Evolutionary conservation across 2,113 vertebrate species (phyloP), one percentile per base, ranked within the genome.

Genomic region (Taxidea taxus): DNA sequence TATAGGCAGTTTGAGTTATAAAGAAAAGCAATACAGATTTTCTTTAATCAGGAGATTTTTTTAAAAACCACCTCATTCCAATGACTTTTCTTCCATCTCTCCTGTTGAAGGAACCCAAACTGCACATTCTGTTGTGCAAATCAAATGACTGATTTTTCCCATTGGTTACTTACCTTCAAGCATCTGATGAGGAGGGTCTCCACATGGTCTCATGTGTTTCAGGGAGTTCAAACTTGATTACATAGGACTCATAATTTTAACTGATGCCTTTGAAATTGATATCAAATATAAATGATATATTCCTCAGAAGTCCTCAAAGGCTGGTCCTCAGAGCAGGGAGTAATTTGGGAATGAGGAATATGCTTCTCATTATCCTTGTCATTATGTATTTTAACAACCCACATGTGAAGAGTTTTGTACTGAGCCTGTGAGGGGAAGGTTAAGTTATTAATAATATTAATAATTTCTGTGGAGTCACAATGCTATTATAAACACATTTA

Each of bases 1-100:
- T 58, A 49, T 37, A 21, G 47, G 93, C 82, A 75, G 34, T 85
- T 97, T 72, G 18, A 47, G 78, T 4, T 97, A 23, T 97, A 56
- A 95, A 95, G 87, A 51, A 7, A 29, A 47, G n/a, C 42, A 90
- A 54, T 74, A 44, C 31, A 72, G 16, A 44, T 20, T 56, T 62
- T 72, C 29, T 58, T 75, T 51, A 72, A 64, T 54, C 2, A 4
- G 56, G 47, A 90, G n/a, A 89, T 51, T 66, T 16, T 39, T n/a
- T n/a, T n/a, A 62, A 89, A 90, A n/a, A n/a, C n/a, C 23, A 60
- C 34, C 12, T 42, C 20, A 34, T n/a, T 49, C n/a, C 12, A 58
- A 68, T 44, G 42, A 44, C 42, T 44, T 44, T 44, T 44, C 42
- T 44, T 44, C 42, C 42, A 44, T 44, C 42, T 44, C 42, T 44